These are phyloP conservation scores for Tympanuchus pallidicinctus DNA, from an alignment of 2,113 vertebrate genomes.

Conservation along the genomic window DNA sequence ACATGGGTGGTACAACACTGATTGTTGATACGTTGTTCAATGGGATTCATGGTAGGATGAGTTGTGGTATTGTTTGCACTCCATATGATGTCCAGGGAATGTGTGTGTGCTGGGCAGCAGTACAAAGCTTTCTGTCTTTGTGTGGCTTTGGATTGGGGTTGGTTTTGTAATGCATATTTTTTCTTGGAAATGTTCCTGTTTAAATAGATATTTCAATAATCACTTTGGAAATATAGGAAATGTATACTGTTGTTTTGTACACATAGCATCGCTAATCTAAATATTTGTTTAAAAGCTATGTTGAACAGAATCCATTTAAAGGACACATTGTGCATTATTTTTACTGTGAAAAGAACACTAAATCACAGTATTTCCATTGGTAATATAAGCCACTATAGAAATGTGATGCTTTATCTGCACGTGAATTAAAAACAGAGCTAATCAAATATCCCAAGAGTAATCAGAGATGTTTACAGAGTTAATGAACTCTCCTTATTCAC, in stretches of 20 bases:
- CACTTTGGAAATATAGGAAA: background rate
- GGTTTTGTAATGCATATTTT: background rate
- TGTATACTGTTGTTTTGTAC: background rate
- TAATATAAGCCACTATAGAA: background rate
- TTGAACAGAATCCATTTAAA: background rate
- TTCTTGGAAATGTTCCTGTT: background rate
- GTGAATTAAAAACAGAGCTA: conserved; percentile 17
- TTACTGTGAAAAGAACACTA: background rate
- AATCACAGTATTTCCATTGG: background rate
- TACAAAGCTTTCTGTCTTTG: background rate
- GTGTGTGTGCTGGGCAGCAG: background rate
- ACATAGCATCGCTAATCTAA: background rate
- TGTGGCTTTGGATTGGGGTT: background rate
- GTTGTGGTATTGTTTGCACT: accelerated
- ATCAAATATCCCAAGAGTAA: conserved; percentile 5
- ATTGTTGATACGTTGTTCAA: accelerated
- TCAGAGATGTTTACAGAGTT: background rate
- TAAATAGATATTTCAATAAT: background rate
- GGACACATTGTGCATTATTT: background rate
- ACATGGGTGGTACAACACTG: accelerated
- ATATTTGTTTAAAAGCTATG: background rate
- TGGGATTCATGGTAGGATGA: accelerated
- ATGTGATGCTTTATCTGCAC: background rate
- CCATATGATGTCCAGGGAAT: accelerated
- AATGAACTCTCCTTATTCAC: background rate